phyloP scores from a whole-genome alignment of 1,140 invertebrate species.

The Trachymyrmex septentrionalis region DNA sequence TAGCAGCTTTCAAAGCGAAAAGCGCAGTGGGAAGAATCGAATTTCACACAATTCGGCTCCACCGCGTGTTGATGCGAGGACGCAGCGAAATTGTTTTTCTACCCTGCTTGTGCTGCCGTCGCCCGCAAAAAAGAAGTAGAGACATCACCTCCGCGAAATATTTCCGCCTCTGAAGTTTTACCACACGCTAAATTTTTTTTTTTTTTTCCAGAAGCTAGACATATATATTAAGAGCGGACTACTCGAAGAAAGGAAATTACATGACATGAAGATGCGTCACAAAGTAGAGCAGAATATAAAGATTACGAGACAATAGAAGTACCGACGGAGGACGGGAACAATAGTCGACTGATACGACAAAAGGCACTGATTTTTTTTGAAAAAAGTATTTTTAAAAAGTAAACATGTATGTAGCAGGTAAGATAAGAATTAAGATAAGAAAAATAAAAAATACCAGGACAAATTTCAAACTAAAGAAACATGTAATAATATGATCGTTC shows the following conservation, averaged over 20 bases:
- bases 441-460: not conserved
- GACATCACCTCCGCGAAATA: slow-evolving; percentile 29
- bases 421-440: not conserved
- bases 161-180: slow-evolving; percentile 16
- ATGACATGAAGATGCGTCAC: not conserved
- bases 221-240: slow-evolving; percentile 11
- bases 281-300: not conserved
- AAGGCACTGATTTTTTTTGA: not conserved
- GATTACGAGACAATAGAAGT: not conserved
- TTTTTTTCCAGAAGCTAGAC: not conserved
- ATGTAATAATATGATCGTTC: not conserved
- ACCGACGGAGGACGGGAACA: not conserved
- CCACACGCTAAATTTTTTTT: slow-evolving; percentile 1
- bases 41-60: slow-evolving; percentile 62
- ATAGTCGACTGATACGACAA: not conserved
- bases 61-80: slow-evolving; percentile 34
- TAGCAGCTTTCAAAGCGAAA: slow-evolving; percentile 68
- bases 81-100: slow-evolving; percentile 68
- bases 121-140: slow-evolving; percentile 36
- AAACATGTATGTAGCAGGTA: not conserved
- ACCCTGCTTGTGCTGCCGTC: slow-evolving; percentile 40
- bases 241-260: slow-evolving; percentile 5
- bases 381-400: not conserved
- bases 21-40: slow-evolving; percentile 49
- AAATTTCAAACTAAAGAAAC: not conserved